Percentiles rank a stretch among this genome's conserved stretches.
phyloP scores from a whole-genome alignment of 2,888 invertebrate genomes.

The Agrilus cyanescens region DNA sequence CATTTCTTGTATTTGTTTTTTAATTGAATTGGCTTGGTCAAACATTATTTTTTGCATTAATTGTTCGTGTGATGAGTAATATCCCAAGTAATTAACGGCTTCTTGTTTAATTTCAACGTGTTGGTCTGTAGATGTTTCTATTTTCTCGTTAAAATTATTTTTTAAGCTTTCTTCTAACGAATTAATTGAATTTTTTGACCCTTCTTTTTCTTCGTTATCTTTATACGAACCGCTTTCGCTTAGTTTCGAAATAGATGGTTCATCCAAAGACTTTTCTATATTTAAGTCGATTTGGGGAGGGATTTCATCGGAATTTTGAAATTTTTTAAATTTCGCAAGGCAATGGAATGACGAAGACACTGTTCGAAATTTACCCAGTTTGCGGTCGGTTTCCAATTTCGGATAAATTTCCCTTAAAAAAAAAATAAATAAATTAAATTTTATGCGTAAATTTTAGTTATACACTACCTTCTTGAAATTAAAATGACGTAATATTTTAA shows the following conservation, averaged over 20 bases:
- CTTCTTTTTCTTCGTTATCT: conserved; percentile 3
- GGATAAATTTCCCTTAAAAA: conserved; percentile 44
- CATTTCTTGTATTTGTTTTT: conserved; percentile 45
- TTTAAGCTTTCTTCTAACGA: conserved; percentile 5
- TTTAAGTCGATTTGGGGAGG: conserved; percentile 1
- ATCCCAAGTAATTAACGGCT: conserved; percentile 56
- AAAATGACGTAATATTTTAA: conserved; percentile 50
- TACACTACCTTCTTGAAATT: conserved; percentile 40
- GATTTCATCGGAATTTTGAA: conserved; percentile 7
- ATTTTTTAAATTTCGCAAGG: conserved; percentile 19
- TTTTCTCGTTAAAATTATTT: conserved; percentile 3
- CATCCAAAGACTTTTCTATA: conserved; percentile 3
- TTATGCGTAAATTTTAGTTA: not conserved
- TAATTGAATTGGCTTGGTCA: conserved; percentile 44
- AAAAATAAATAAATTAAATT: conserved; percentile 3
- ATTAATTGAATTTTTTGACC: conserved; percentile 1
- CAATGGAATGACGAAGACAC: conserved; percentile 35
- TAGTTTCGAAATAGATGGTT: not conserved
- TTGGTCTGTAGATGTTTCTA: conserved; percentile 11
- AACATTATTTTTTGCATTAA: conserved; percentile 49
- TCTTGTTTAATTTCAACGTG: conserved; percentile 41
- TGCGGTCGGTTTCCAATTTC: conserved; percentile 46
- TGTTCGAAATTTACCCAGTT: conserved; percentile 49
- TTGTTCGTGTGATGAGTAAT: conserved; percentile 56
- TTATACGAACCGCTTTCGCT: conserved; percentile 1